Base-by-base conservation (phyloP, 2,797 vertebrate species). In the Labroides dimidiatus region DNA sequence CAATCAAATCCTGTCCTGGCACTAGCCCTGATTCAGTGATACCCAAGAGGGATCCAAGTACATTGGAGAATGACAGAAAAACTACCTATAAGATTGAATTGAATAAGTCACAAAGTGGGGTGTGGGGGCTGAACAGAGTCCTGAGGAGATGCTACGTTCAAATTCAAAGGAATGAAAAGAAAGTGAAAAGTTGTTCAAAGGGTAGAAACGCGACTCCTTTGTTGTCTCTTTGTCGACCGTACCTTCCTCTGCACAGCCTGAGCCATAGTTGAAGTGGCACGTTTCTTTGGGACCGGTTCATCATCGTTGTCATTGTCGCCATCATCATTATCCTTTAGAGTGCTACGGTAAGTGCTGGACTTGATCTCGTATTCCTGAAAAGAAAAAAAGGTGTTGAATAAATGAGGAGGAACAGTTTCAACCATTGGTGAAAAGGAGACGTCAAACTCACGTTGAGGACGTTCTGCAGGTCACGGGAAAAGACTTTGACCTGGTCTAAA, bases 241-340 rank as follows among this genome's bases (percentile, higher is more conserved):
- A 98, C 98, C 96, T 95, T 95, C 64, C 90, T 92, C 77, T 95
- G 93, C 43, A 97, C 93, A 57, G 92, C 94, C 41, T 96, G 89
- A 73, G 93, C 92, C 84, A 98, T 90, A 0, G 95, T 93, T 2
- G 80, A 87, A 33, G 82, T 84, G 5, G 89, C 83, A 64, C 85
- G 84, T 55, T 86, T 95, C 71, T 92, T 95, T 47, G 86, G 73
- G 50, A 91, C 84, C 0, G 74, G 87, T 0, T 86, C 89, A 49
- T 93, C 75, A 21, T 87, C 67, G 4, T 91, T 65, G 0, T 72
- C 81, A 0, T 91, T 89, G 0, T 80, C 92, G 0, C 83, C 90
- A 30, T 92, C 80, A 15, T 89, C 67, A 1, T 89, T 85, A 44
- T 88, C 62, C 21, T 91, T 88, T 77, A 97, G 76, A 77, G 92